Evolutionary conservation across 2,888 invertebrate species (phyloP).

Genomic region (Trichogramma evanescens): DNA sequence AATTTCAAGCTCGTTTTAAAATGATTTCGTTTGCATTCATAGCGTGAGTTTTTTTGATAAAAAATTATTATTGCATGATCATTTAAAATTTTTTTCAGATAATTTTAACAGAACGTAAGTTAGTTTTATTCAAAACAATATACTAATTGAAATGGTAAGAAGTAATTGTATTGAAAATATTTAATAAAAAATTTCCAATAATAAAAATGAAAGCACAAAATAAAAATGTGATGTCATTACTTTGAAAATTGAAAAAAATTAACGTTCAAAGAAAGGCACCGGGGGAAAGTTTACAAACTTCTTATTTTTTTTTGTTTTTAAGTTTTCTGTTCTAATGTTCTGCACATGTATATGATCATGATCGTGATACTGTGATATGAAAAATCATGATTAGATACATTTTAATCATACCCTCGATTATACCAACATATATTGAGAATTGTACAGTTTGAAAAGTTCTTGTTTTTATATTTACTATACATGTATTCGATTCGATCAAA

Average conservation of each 20-base stretch:
- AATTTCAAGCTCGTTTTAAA: no score
- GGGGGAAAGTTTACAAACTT: slow-evolving; percentile 17
- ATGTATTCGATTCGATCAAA: slow-evolving; percentile 33
- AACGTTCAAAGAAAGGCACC: slow-evolving; percentile 20
- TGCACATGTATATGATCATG: slow-evolving; percentile 1
- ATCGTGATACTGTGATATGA: not conserved
- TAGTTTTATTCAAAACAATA: no score
- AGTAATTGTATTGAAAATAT: no score
- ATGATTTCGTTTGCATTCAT: no score
- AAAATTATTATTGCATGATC: no score
- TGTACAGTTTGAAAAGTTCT: slow-evolving; percentile 2
- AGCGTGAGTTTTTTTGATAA: no score
- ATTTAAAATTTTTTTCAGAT: no score
- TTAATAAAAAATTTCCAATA: no score
- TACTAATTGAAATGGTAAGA: no score
- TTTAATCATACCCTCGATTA: slow-evolving; percentile 10
- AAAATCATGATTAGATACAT: not conserved
- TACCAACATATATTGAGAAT: slow-evolving; percentile 20
- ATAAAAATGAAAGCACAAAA: no score
- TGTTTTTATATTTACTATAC: slow-evolving; percentile 16
- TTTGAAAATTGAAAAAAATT: slow-evolving; percentile 3
- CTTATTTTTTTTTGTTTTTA: slow-evolving; percentile 14
- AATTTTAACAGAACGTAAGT: no score
- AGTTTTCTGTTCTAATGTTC: slow-evolving; percentile 1
- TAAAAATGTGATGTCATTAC: no score